Base-by-base conservation (phyloP, 2,113 vertebrate species). In the Caretta caretta region DNA sequence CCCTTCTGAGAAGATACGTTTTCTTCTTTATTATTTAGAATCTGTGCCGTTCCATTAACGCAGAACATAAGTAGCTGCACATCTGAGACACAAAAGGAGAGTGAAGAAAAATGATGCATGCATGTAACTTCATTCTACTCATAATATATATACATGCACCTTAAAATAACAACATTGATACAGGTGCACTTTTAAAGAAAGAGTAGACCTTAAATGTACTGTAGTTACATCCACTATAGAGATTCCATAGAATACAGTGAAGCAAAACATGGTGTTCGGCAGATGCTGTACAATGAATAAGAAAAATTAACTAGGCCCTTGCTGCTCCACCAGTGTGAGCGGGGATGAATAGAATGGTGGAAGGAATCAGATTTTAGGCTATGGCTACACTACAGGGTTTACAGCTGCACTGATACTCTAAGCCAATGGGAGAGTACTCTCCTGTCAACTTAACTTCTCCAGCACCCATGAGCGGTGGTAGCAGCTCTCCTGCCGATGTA, bases 1-100 rank as follows among this genome's bases (percentile, higher is more conserved):
- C 90, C 92, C 94, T 95, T 92, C 97, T 96, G 96, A 97, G 97
- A 96, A 97, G 96, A 98, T 92, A 92, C 89, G 96, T 97, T 97
- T 97, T 97, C 91, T 90, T 96, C 96, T 98, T 98, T 97, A 95
- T 97, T 95, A 91, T 98, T 98, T 98, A 98, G 97, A 97, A 96
- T 92, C 96, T 95, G 92, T 85, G 93, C 90, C 91, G 76, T 97
- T 97, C 93, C 88, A 96, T 98, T 97, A 96, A 96, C 94, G 83
- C 95, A 88, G 95, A 97, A 87, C 94, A 96, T 91, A 92, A 53
- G 90, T 93, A 94, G 94, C 89, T 90, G 90, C 94, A 94, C 88
- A 94, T 95, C n/a, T 94, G 96, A 97, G 94, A 95, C 62, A 84
- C 24, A 25, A 25, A 86, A 82, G 88, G 82, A 82, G 53, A 89